Evolutionary conservation across 2,113 vertebrate genomes (phyloP), one percentile per base, ranked within the genome.

Genomic region (Acinonyx jubatus): DNA sequence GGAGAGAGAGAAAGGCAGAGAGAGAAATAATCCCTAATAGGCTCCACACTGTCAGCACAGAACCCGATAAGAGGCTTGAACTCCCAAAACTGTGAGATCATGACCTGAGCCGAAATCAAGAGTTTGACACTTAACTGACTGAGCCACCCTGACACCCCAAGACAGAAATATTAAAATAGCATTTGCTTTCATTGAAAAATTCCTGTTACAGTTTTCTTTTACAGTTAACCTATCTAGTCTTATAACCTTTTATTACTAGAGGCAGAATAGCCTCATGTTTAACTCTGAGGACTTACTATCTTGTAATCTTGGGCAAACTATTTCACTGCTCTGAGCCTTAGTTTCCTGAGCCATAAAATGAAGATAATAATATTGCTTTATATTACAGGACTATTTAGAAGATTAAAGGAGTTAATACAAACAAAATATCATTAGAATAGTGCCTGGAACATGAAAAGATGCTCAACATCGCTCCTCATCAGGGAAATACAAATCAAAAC

Each of bases 241-340:
- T 94, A 7, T 57, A 92, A 96, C 76, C 11, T 68, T 96, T 94
- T 92, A 95, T 73, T 92, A 91, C 76, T 90, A 91, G 36, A 97
- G 65, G 55, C 41, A 95, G 61, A 96, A 85, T 0, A 93, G 41
- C 31, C 68, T 41, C 41, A 14, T 83, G 11, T 66, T 93, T 94
- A 97, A 85, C 25, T 41, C 18, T 82, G 29, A 97, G 36, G 31
- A 89, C 52, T 91, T 87, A 94, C 13, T 61, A 90, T n/a, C 27
- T 65, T 96, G 21, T 14, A 78, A 90, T 27, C 7, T 33, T 66
- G 5, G 66, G 27, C 36, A 76, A 66, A 25, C 29, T 84, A 38
- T 52, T 71, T 86, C 57, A 87, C 41, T 55, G 31, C 21, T 86
- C 23, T 90, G 36, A 55, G 21, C 21, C 36, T 96, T 87, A 90